Conservation (phyloP, 2,113 vertebrate genomes). For the Sceloporus undulatus region DNA sequence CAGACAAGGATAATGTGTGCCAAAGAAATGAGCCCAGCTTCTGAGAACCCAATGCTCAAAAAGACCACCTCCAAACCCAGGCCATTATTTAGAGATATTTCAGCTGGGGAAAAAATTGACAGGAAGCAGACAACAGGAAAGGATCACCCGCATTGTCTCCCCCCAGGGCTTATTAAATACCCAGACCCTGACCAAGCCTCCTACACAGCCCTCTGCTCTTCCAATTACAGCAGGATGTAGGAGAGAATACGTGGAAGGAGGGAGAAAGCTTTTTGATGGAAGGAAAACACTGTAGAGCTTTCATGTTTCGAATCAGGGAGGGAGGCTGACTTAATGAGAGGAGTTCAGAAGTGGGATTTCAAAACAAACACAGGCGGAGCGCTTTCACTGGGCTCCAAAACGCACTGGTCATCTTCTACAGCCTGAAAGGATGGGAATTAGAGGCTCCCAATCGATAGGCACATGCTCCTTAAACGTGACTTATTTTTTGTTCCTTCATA, state of each 20-base stretch:
- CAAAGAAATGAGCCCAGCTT: neutral
- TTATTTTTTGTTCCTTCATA: neutral
- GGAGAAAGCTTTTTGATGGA: conserved; percentile 42
- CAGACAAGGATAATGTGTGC: neutral
- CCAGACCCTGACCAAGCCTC: conserved; percentile 23
- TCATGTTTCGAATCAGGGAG: neutral
- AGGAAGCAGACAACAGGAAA: conserved; percentile 46
- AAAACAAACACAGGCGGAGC: neutral
- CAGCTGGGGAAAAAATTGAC: conserved; percentile 43
- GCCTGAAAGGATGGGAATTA: neutral
- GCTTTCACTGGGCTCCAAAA: neutral
- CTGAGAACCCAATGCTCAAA: neutral
- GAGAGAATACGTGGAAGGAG: neutral
- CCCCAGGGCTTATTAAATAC: conserved; percentile 63
- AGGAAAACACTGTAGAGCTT: conserved; percentile 59
- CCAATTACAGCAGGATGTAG: conserved; percentile 46
- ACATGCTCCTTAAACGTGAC: fast-evolving
- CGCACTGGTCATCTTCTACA: neutral
- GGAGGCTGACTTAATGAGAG: fast-evolving
- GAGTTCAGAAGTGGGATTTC: neutral
- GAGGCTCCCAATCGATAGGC: fast-evolving
- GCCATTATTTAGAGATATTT: conserved; percentile 22
- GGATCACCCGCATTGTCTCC: neutral
- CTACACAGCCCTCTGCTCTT: conserved; percentile 47
- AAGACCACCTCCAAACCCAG: neutral